Percentiles rank a stretch among this genome's conserved stretches.
phyloP scores from a whole-genome alignment of 37 sponge, comb jelly and placozoan species.

The Petrosia ficiformis region DNA sequence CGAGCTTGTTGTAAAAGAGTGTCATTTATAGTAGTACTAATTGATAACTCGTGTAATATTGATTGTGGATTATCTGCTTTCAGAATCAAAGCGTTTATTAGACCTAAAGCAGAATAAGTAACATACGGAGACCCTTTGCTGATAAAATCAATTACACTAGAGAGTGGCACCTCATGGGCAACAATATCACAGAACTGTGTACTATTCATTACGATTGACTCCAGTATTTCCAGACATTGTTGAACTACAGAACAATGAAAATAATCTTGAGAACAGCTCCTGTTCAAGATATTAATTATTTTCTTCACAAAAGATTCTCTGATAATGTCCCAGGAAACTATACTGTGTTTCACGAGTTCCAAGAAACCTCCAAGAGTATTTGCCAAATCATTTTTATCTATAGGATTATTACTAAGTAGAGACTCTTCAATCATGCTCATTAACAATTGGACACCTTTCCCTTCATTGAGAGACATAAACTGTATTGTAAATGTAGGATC shows the following conservation, averaged over 20 bases:
- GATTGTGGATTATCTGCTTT: conserved; percentile 28
- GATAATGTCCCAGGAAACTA: conserved; percentile 81
- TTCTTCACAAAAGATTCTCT: conserved; percentile 76
- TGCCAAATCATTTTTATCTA: conserved; percentile 26
- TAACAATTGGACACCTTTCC: conserved; percentile 41
- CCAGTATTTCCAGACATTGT: conserved; percentile 61
- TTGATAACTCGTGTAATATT: conserved; percentile 32
- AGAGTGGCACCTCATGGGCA: conserved; percentile 29
- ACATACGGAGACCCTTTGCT: conserved; percentile 32
- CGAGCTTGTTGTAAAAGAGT: conserved; percentile 39
- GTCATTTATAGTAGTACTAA: conserved; percentile 14
- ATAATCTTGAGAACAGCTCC: conserved; percentile 24
- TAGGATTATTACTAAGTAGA: too few relatives aligned
- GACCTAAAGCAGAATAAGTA: conserved; percentile 56
- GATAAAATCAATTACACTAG: conserved; percentile 39
- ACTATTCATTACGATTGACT: conserved; percentile 68
- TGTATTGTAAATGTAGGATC: conserved; percentile 64
- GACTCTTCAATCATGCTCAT: conserved; percentile 45
- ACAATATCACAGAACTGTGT: conserved; percentile 39
- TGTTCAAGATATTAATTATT: conserved; percentile 61
- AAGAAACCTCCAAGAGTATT: conserved; percentile 59
- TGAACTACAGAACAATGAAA: conserved; percentile 45
- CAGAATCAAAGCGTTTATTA: conserved; percentile 77
- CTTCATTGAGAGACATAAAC: conserved; percentile 51
- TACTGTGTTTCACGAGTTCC: conserved; percentile 84